Evolutionary conservation across 1,140 invertebrate genomes (phyloP).

Genomic region (Ylistrum balloti): DNA sequence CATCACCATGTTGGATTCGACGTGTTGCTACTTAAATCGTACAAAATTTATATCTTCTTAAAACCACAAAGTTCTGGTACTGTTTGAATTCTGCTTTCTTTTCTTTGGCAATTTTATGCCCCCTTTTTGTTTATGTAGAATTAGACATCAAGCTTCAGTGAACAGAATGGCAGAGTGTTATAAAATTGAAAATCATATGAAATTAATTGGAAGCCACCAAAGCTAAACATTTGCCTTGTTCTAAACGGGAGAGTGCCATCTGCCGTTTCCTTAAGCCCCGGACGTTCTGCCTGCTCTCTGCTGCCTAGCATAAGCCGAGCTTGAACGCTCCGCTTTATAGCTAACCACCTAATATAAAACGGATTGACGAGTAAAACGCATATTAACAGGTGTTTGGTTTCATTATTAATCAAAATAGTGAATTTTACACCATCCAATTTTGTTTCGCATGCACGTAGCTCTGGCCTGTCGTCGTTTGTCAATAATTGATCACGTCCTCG

Average conservation of each 20-base stretch:
- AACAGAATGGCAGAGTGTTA: conserved; percentile 38
- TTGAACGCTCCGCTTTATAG: background rate
- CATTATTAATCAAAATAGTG: conserved; percentile 36
- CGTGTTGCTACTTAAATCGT: background rate
- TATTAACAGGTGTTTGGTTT: conserved; percentile 39
- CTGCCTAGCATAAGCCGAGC: conserved; percentile 23
- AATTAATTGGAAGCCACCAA: conserved; percentile 19
- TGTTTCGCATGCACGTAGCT: background rate
- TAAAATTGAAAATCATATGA: conserved; percentile 40
- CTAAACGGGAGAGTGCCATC: background rate
- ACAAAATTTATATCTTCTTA: background rate
- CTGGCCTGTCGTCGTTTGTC: background rate
- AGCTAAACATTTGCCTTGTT: conserved; percentile 33
- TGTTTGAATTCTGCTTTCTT: background rate
- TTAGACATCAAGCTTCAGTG: background rate
- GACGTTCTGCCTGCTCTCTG: background rate
- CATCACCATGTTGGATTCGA: background rate
- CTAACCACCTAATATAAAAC: conserved; percentile 29
- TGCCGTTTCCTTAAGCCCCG: background rate
- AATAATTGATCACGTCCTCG: background rate
- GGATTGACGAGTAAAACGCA: conserved; percentile 27
- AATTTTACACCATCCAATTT: conserved; percentile 39
- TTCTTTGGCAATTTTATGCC: background rate
- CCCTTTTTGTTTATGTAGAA: background rate
- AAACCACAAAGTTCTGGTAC: background rate